These are phyloP conservation scores for Podotricha telesiphe DNA, from an alignment of 2,888 invertebrate genomes.

Conservation along the genomic window DNA sequence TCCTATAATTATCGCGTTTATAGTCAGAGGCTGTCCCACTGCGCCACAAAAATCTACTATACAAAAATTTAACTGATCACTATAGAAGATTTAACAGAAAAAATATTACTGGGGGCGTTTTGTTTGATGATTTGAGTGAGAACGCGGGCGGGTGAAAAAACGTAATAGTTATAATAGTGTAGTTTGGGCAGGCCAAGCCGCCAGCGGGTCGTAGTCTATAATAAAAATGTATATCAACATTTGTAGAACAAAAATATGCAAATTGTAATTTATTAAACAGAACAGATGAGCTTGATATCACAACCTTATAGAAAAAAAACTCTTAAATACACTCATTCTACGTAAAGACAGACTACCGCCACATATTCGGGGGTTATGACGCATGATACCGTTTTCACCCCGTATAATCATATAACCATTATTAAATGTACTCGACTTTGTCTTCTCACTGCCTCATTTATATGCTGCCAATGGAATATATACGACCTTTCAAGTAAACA, in stretches of 20 bases:
- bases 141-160: too few species aligned
- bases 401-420: conserved; percentile 45
- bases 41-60: too few species aligned
- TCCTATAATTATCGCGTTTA: too few species aligned
- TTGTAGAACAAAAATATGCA: not conserved
- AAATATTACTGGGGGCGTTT: too few species aligned
- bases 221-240: not conserved
- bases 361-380: conserved; percentile 36
- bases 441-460: conserved; percentile 45
- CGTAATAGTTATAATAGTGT: too few species aligned
- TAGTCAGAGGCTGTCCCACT: too few species aligned
- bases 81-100: too few species aligned
- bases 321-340: conserved; percentile 36
- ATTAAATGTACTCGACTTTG: conserved; percentile 42
- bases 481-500: conserved; percentile 20
- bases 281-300: conserved; percentile 8
- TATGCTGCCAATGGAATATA: conserved; percentile 47
- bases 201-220: too few species aligned
- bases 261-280: conserved; percentile 12
- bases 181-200: too few species aligned
- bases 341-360: conserved; percentile 26
- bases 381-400: conserved; percentile 41
- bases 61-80: too few species aligned
- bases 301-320: conserved; percentile 34
- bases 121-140: too few species aligned